Percentiles rank a stretch among this genome's conserved stretches.
Evolutionary conservation across 2,888 invertebrate genomes (phyloP).

Genomic region (Sminthurinus aureus): DNA sequence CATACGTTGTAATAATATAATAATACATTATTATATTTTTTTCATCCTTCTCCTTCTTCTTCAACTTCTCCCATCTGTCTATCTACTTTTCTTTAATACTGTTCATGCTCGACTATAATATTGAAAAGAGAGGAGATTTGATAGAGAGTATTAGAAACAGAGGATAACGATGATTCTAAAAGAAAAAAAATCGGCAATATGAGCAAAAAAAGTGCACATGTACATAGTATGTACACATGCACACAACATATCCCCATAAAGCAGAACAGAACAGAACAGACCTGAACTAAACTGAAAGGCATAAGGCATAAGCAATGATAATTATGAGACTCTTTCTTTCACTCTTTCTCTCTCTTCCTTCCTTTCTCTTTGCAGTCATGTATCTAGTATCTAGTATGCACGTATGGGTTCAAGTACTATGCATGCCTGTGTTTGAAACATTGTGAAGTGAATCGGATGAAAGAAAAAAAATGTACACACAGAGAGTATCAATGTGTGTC

Average conservation of each 20-base stretch:
- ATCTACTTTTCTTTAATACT: neutral
- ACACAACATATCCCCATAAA: neutral
- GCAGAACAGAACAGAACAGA: neutral
- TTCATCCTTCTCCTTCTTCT: neutral
- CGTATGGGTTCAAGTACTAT: conserved; percentile 3
- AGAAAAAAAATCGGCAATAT: conserved; percentile 14
- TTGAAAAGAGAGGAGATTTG: neutral
- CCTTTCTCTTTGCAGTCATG: neutral
- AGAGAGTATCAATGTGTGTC: neutral
- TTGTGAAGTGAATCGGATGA: neutral
- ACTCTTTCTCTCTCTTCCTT: neutral
- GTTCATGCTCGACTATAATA: neutral
- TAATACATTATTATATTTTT: neutral
- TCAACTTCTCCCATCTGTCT: neutral
- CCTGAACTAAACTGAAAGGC: neutral
- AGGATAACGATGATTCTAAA: neutral
- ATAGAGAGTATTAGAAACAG: neutral
- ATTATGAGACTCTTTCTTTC: neutral
- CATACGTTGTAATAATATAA: neutral
- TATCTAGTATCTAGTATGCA: neutral
- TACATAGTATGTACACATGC: neutral
- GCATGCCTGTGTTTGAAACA: neutral
- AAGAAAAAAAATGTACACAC: neutral
- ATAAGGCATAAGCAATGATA: neutral
- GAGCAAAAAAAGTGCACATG: neutral